A percentile compares a stretch with the other conserved stretches of the same genome.
phyloP scores from a whole-genome alignment of 2,888 invertebrate genomes.

The Vandiemenella viatica region DNA sequence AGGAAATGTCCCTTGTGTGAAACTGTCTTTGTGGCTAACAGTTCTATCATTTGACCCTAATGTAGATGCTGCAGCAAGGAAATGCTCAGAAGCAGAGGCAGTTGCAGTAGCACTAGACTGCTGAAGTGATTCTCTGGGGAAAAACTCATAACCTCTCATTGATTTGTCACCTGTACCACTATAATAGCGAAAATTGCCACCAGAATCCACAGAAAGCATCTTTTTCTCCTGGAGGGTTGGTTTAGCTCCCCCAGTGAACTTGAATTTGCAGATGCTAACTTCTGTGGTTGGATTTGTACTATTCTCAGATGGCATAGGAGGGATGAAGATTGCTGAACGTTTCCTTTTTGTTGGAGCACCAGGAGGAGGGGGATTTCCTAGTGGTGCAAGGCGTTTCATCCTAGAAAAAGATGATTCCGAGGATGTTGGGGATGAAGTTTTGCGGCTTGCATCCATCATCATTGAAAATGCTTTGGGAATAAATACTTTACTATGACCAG shows the following conservation, averaged over 20 bases:
- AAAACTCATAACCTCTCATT: constrained; percentile 59
- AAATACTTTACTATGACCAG: constrained; percentile 4
- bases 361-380: constrained; percentile 7
- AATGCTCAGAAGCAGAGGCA: constrained; percentile 12
- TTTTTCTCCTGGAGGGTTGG: constrained; percentile 82
- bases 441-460: constrained; percentile 6
- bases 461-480: constrained; percentile 12
- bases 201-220: constrained; percentile 78
- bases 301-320: constrained; percentile 61
- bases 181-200: constrained; percentile 76
- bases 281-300: constrained; percentile 64
- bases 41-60: constrained; percentile 11
- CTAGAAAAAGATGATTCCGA: constrained; percentile 12
- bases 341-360: constrained; percentile 46
- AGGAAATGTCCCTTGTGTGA: neutral
- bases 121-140: constrained; percentile 53
- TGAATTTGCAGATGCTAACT: constrained; percentile 85
- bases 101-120: constrained; percentile 24
- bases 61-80: constrained; percentile 11
- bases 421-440: constrained; percentile 7
- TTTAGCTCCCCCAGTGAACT: constrained; percentile 81
- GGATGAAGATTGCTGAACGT: constrained; percentile 70
- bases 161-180: constrained; percentile 72
- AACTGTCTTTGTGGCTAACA: neutral
- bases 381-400: constrained; percentile 13